Evolutionary conservation across 2,113 vertebrate species (phyloP).

Genomic region (Phaethon lepturus): DNA sequence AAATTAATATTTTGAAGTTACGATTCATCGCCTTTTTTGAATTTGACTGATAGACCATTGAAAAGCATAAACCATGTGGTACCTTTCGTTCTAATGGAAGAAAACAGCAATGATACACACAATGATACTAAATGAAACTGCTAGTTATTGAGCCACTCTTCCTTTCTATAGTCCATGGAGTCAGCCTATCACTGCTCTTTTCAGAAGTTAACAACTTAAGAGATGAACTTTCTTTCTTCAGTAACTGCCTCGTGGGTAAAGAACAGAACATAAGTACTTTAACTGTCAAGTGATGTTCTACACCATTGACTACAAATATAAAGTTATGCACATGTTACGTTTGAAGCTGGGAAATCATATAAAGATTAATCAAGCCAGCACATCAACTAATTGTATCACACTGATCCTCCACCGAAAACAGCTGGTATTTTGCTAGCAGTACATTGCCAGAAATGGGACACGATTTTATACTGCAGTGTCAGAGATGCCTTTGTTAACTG

Average conservation of each 20-base stretch:
- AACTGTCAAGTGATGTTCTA: constrained; percentile 10
- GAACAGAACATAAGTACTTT: background rate
- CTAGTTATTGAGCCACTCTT: background rate
- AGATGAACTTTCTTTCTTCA: background rate
- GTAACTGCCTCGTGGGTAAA: background rate
- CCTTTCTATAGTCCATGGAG: background rate
- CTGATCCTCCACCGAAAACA: constrained; percentile 52
- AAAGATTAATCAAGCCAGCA: constrained; percentile 55
- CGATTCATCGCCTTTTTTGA: background rate
- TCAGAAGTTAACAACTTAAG: background rate
- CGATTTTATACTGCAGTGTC: constrained; percentile 46
- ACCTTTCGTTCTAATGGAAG: background rate
- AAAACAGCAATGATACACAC: background rate
- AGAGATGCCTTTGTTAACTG: constrained; percentile 60
- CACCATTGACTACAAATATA: background rate
- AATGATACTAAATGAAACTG: background rate
- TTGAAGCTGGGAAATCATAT: constrained; percentile 29
- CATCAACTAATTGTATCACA: constrained; percentile 30
- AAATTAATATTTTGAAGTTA: background rate
- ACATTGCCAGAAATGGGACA: constrained; percentile 42
- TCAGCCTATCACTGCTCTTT: background rate
- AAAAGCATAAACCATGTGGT: background rate
- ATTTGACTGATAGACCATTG: background rate
- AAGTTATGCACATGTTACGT: background rate
- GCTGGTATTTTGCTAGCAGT: constrained; percentile 57